Base-by-base conservation (phyloP, 2,797 vertebrate species). In the Sus cebifrons region DNA sequence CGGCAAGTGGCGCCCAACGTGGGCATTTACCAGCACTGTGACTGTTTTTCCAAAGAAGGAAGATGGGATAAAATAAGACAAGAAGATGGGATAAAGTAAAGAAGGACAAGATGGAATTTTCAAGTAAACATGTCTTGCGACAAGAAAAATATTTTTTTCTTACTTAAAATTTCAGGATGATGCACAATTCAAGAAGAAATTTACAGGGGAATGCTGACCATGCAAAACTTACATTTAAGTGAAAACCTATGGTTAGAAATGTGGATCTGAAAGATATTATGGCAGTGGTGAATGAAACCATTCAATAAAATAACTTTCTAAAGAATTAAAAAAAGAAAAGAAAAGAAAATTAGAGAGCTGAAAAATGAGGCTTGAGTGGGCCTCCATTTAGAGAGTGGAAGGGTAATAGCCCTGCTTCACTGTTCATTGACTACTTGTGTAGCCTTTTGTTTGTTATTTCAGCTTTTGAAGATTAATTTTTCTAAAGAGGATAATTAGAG, bases 111-210 rank as follows among this genome's bases (percentile, higher is more conserved):
- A n/a, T n/a, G n/a, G n/a, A n/a, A n/a, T n/a, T n/a, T n/a, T n/a
- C n/a, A n/a, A n/a, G n/a, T n/a, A n/a, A n/a, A n/a, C n/a, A n/a
- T n/a, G n/a, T n/a, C n/a, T n/a, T n/a, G n/a, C n/a, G n/a, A n/a
- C n/a, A n/a, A 93, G 36, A 60, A 15, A 49, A 49, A 49, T 49
- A 49, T 49, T 64, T 70, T 77, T 75, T n/a, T 79, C 87, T 86
- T 20, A 32, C 27, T 68, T 78, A 83, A 49, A 67, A 15, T 91
- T 95, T 95, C 40, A 93, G 44, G 17, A 75, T 89, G 56, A 82
- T 68, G 10, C 13, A 94, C 83, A 91, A 89, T 64, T 60, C 5
- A 44, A 89, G 49, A 27, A 27, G 25, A 81, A 88, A 32, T 23
- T 68, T 54, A 32, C 10, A 32, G 25, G 4, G 58, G 60, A 88